phyloP scores from a whole-genome alignment of 2,113 vertebrate genomes.

The Struthio camelus region DNA sequence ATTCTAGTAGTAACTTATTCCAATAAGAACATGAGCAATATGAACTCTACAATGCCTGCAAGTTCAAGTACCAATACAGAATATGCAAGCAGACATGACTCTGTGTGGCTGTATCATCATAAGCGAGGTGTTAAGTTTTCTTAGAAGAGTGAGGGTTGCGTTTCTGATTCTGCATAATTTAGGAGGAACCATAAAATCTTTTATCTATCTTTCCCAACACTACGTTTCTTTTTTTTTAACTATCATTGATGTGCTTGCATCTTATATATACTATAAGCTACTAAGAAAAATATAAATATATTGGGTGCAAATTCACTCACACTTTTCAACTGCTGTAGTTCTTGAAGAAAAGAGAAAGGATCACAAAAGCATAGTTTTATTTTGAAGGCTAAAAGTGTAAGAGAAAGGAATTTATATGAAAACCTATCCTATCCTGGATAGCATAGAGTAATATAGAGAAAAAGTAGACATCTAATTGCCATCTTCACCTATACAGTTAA shows the following conservation, averaged over 20 bases:
- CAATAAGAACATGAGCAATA: background rate
- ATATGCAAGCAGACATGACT: background rate
- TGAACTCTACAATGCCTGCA: background rate
- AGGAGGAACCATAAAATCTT: background rate
- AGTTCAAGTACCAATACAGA: background rate
- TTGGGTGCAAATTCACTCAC: background rate
- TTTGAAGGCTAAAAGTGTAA: slow-evolving; percentile 10
- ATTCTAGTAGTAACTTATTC: background rate
- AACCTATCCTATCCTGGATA: background rate
- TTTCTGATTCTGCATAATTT: background rate
- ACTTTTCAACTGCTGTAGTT: background rate
- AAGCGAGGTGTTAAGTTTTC: background rate
- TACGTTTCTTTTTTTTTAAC: background rate
- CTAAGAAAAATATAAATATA: background rate
- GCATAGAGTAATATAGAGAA: background rate
- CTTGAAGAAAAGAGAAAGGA: background rate
- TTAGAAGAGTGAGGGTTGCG: background rate
- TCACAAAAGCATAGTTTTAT: background rate
- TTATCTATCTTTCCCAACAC: background rate
- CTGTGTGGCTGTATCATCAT: background rate
- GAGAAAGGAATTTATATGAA: background rate
- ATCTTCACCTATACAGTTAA: slow-evolving; percentile 51
- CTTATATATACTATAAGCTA: background rate
- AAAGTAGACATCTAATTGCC: slow-evolving; percentile 49
- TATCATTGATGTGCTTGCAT: background rate